Base-by-base conservation (phyloP, 1,140 invertebrate species). In the Monomorium pharaonis region DNA sequence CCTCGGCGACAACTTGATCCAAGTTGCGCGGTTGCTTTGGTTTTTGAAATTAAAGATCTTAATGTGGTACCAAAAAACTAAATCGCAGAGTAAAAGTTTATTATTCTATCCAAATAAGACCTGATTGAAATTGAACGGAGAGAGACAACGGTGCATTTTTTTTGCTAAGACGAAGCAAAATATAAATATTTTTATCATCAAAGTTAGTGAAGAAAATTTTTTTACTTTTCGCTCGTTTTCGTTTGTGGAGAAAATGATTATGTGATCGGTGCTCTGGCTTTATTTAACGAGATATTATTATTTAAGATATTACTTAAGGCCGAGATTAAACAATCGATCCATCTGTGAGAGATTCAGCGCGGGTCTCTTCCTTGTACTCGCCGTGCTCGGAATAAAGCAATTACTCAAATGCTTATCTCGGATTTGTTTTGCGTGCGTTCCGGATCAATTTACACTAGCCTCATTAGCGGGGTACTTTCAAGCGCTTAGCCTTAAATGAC, bases 401-500 rank as follows among this genome's bases (percentile, higher is more conserved):
- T 76, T 54, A 62, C 9, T 76, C 18, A 49, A 60, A 6, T 30
- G 14, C 5, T 76, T 77, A 47, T 62, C 27, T 33, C 4, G 58
- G 3, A 30, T 77, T 60, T 44, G 30, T 58, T 27, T 27, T 3
- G 24, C 12, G 24, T 47, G 21, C 58, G 30, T 63, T 63, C 42
- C 18, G 30, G 12, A 24, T 63, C 18, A 63, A 77, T 63, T 77
- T 63, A 44, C 24, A 30, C 27, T 63, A 12, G n/a, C 42, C 30
- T 63, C 21, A 30, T 77, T 47, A 63, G 24, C 37, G 24, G 24
- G 18, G 2, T 47, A 62, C 47, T 77, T 62, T 77, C 37, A 30
- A 30, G 12, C 74, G 58, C 7, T 77, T 44, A 77, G 56, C 24
- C 6, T 47, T 44, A 77, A 44, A 27, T 47, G 21, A 77, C 56